Evolutionary conservation across 2,113 vertebrate species (phyloP).

Genomic region (Mugil cephalus): DNA sequence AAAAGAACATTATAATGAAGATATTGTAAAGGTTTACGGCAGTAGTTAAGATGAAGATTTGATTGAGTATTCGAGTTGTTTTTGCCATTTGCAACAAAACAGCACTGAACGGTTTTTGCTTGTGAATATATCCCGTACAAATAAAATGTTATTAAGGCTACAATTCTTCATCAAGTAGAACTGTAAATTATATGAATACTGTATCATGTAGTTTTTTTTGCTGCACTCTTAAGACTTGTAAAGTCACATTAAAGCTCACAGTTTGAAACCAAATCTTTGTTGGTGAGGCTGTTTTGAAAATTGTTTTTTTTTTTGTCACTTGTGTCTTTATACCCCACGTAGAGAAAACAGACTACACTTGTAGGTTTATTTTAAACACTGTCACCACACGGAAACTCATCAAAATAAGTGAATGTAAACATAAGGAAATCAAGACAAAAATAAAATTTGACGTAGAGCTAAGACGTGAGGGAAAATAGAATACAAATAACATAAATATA

Average conservation of each 20-base stretch:
- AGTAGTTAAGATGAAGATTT: conserved; percentile 8
- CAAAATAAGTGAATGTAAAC: too few relatives aligned
- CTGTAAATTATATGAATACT: background rate
- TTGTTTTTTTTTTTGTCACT: background rate
- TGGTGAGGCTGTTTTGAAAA: background rate
- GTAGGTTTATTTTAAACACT: too few relatives aligned
- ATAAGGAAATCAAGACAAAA: too few relatives aligned
- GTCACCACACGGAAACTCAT: too few relatives aligned
- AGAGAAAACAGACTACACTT: background rate
- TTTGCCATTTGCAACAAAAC: background rate
- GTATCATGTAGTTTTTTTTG: conserved; percentile 12
- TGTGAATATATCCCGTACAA: conserved; percentile 1
- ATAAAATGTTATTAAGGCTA: background rate
- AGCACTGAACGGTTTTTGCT: background rate
- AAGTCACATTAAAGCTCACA: conserved; percentile 42
- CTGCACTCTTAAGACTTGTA: conserved; percentile 3
- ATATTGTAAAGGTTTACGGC: conserved; percentile 6
- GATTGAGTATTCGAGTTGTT: background rate
- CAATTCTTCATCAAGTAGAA: background rate
- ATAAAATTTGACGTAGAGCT: too few relatives aligned
- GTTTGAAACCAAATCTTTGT: conserved; percentile 15
- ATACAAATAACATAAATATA: too few relatives aligned
- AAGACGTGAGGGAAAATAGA: too few relatives aligned
- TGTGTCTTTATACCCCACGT: background rate
- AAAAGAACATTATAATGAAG: conserved; percentile 26